Evolutionary conservation across 2,797 vertebrate species (phyloP).

Genomic region (Sylvilagus floridanus): DNA sequence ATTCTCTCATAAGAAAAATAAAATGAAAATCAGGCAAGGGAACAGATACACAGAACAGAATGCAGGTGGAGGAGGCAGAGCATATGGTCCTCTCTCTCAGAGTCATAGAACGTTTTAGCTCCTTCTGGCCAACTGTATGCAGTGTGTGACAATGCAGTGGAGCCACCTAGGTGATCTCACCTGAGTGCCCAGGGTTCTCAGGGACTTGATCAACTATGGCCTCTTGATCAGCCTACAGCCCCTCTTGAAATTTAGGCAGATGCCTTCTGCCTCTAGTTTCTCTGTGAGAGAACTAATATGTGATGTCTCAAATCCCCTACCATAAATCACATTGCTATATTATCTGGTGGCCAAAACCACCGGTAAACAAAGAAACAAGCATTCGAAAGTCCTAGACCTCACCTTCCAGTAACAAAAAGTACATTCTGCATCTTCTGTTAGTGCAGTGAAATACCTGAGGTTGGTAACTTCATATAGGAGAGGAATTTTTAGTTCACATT

Average conservation of each 20-base stretch:
- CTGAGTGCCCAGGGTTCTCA: too few relatives aligned
- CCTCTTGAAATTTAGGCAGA: not conserved
- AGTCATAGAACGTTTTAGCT: not conserved
- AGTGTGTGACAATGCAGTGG: not conserved
- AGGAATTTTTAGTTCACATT: too few relatives aligned
- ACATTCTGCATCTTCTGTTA: too few relatives aligned
- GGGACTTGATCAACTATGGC: accelerated
- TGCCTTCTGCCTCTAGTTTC: not conserved
- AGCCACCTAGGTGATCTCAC: accelerated
- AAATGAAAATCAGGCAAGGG: not conserved
- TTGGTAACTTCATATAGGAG: too few relatives aligned
- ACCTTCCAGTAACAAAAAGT: not conserved
- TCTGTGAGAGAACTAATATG: not conserved
- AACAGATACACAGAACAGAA: not conserved
- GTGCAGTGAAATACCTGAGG: too few relatives aligned
- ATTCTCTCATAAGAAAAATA: not conserved
- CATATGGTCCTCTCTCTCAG: not conserved
- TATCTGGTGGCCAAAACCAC: too few relatives aligned
- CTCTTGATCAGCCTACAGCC: not conserved
- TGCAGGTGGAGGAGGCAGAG: not conserved
- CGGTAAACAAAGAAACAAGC: not conserved
- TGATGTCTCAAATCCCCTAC: not conserved
- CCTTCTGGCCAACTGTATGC: not conserved
- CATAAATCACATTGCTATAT: not conserved
- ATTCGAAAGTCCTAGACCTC: not conserved